Percentiles rank a stretch among this genome's conserved stretches.
phyloP scores from a whole-genome alignment of 2,797 vertebrate genomes.

The Microtus agrestis region DNA sequence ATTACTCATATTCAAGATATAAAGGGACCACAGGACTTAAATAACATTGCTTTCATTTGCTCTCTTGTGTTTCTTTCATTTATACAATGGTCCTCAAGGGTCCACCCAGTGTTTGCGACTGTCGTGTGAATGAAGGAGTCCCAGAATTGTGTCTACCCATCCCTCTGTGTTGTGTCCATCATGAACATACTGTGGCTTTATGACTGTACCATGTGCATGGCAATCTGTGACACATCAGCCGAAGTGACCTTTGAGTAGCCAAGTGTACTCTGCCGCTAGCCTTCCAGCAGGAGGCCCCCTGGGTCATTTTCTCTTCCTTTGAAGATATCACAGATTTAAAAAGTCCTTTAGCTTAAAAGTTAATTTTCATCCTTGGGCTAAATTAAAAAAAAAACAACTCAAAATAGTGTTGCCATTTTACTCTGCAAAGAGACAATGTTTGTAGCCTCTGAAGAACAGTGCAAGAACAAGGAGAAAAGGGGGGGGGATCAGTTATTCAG shows the following conservation, averaged over 20 bases:
- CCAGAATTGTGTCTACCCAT: constrained; percentile 76
- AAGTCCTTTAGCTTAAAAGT: constrained; percentile 9
- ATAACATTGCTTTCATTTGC: constrained; percentile 63
- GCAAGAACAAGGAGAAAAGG: not conserved
- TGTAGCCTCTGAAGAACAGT: not conserved
- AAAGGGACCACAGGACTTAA: constrained; percentile 89
- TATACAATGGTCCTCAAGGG: constrained; percentile 70
- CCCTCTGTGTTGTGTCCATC: constrained; percentile 84
- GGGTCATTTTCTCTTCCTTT: not conserved
- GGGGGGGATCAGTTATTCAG: too few relatives aligned
- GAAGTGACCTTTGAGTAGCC: constrained; percentile 41
- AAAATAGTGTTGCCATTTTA: not conserved
- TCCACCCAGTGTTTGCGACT: constrained; percentile 84
- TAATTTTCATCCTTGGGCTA: not conserved
- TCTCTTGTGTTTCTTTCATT: constrained; percentile 76
- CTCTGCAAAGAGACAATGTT: not conserved
- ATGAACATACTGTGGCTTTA: constrained; percentile 88
- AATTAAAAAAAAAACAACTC: not conserved
- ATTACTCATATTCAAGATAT: constrained; percentile 89
- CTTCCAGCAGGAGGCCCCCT: not conserved
- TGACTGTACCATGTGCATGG: constrained; percentile 87
- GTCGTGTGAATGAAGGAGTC: constrained; percentile 74
- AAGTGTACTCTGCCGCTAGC: not conserved
- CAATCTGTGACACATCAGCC: constrained; percentile 82
- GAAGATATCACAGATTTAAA: constrained; percentile 28